Percentiles rank a stretch among this genome's conserved stretches.
Conservation (phyloP, 2,113 vertebrate species). For the Tachuris rubrigastra region DNA sequence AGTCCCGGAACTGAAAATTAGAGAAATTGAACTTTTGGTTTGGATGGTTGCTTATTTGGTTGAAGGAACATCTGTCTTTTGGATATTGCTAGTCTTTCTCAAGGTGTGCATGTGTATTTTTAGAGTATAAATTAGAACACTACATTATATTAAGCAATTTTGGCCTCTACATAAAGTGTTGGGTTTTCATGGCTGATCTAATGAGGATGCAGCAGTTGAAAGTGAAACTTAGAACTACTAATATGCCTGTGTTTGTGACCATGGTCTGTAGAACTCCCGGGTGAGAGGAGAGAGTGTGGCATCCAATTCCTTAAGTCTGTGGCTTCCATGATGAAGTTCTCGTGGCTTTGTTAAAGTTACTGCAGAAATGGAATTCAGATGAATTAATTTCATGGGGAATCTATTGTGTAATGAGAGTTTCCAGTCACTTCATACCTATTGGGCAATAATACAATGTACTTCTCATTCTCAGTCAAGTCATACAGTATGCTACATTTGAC, state of each 20-base stretch:
- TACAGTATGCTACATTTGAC: neutral
- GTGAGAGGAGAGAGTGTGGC: neutral
- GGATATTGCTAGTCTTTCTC: neutral
- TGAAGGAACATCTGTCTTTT: neutral
- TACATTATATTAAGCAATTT: neutral
- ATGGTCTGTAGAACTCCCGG: neutral
- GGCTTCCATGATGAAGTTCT: neutral
- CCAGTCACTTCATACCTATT: neutral
- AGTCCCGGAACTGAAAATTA: neutral
- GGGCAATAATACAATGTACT: neutral
- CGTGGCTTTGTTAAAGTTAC: neutral
- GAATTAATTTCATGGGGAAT: neutral
- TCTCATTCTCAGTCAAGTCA: neutral
- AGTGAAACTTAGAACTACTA: neutral
- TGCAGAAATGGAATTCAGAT: neutral
- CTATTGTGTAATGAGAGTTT: neutral
- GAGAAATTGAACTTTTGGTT: neutral
- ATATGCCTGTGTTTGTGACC: neutral
- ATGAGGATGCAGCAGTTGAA: neutral
- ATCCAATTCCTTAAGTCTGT: neutral
- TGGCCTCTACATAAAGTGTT: neutral
- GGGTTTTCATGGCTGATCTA: neutral
- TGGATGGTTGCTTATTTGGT: neutral
- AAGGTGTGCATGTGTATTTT: neutral
- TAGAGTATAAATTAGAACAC: neutral